Percentiles rank a stretch among this genome's conserved stretches.
Evolutionary conservation across 2,888 invertebrate species (phyloP).

Genomic region (Acronicta psi): DNA sequence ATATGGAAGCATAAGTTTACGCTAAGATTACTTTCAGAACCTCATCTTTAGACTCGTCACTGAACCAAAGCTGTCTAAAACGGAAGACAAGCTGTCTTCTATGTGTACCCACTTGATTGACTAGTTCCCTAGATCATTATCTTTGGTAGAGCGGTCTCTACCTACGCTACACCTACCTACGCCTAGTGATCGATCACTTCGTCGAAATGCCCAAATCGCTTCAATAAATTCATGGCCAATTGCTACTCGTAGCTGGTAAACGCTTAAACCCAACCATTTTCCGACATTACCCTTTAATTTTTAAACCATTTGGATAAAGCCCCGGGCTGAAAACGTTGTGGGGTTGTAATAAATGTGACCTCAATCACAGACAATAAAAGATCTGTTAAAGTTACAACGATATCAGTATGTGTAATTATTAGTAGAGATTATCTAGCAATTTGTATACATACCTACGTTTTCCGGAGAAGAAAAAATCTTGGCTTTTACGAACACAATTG

Average conservation of each 20-base stretch:
- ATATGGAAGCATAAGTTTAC: no score
- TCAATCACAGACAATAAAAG: constrained; percentile 30
- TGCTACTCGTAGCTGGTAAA: background rate
- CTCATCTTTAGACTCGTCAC: no score
- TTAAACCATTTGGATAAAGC: constrained; percentile 16
- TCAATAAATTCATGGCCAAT: constrained; percentile 4
- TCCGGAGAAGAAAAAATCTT: no score
- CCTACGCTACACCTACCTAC: background rate
- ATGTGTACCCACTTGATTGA: background rate
- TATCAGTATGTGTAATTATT: no score
- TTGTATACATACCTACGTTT: no score
- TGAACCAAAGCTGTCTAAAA: no score
- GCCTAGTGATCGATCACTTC: background rate
- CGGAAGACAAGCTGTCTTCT: no score
- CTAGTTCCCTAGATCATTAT: background rate
- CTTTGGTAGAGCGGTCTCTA: background rate
- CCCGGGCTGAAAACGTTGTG: constrained; percentile 6
- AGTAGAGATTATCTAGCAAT: no score
- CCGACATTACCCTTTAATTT: constrained; percentile 8
- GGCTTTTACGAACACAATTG: no score
- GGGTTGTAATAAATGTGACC: constrained; percentile 26
- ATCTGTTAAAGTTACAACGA: constrained; percentile 7
- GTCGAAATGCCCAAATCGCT: constrained; percentile 5
- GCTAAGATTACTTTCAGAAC: no score
- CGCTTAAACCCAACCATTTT: constrained; percentile 5